A percentile compares a stretch with the other conserved stretches of the same genome.
phyloP scores from a whole-genome alignment of 2,888 invertebrate species.

The Leptinotarsa juncta region DNA sequence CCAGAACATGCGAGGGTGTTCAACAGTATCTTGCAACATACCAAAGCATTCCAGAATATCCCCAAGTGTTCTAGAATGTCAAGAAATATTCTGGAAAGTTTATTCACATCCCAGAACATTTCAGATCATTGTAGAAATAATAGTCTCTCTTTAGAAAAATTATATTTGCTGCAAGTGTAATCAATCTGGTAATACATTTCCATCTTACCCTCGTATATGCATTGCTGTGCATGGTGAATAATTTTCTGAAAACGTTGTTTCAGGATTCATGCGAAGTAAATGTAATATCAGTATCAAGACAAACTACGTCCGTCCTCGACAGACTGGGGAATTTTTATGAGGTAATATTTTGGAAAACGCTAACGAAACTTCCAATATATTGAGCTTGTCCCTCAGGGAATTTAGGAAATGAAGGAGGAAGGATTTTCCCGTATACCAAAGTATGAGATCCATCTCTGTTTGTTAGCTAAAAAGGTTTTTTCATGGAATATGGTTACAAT shows the following conservation, averaged over 20 bases:
- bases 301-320: neutral
- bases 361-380: conserved; percentile 5
- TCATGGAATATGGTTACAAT: too few species aligned
- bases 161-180: too few species aligned
- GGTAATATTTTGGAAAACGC: conserved; percentile 3
- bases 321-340: neutral
- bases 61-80: too few species aligned
- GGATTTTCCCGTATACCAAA: too few species aligned
- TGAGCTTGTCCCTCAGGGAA: neutral
- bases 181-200: neutral
- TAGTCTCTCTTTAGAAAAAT: too few species aligned
- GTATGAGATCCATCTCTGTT: too few species aligned
- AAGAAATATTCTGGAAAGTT: too few species aligned
- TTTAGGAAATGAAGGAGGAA: neutral
- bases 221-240: neutral
- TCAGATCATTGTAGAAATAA: neutral
- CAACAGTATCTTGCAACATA: too few species aligned
- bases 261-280: neutral
- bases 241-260: neutral
- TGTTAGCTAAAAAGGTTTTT: too few species aligned
- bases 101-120: neutral
- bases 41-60: too few species aligned
- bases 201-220: neutral
- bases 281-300: neutral
- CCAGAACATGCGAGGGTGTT: too few species aligned